phyloP scores from a whole-genome alignment of 2,113 vertebrate species.

The Alosa alosa region DNA sequence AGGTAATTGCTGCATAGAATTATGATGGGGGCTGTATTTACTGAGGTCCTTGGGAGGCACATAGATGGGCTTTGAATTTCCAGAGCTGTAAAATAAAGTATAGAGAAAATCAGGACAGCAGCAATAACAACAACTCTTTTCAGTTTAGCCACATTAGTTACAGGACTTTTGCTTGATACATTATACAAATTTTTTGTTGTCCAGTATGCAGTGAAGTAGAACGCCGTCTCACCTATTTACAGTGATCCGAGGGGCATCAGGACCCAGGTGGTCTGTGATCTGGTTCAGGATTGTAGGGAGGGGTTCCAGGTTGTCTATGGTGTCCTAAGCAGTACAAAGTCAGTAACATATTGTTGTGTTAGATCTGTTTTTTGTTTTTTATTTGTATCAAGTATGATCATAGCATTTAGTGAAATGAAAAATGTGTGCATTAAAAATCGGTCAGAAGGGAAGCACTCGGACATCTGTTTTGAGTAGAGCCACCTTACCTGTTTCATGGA shows the following conservation, averaged over 20 bases:
- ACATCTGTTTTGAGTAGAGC: not conserved
- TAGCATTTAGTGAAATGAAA: not conserved
- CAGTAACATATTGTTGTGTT: not conserved
- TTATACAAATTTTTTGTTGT: not conserved
- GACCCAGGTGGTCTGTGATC: conserved; percentile 74
- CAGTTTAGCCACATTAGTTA: not conserved
- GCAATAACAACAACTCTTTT: not conserved
- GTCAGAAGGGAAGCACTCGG: not conserved
- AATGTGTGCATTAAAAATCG: not conserved
- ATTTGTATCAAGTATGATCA: not conserved
- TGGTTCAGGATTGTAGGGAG: conserved; percentile 87
- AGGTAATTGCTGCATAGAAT: conserved; percentile 75
- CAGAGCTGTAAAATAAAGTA: conserved; percentile 23
- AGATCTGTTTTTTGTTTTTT: not conserved
- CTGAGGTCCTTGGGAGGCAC: conserved; percentile 77
- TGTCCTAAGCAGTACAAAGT: conserved; percentile 67
- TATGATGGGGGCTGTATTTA: conserved; percentile 80
- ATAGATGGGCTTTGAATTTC: conserved; percentile 73
- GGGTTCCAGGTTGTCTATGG: conserved; percentile 78
- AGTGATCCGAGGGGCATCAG: conserved; percentile 57
- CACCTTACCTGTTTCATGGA: conserved; percentile 78
- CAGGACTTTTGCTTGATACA: not conserved
- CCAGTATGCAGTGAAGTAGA: not conserved
- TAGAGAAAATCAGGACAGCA: not conserved
- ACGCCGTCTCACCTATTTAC: conserved; percentile 54